phyloP scores from a whole-genome alignment of 2,113 vertebrate species.

The Athene cunicularia region DNA sequence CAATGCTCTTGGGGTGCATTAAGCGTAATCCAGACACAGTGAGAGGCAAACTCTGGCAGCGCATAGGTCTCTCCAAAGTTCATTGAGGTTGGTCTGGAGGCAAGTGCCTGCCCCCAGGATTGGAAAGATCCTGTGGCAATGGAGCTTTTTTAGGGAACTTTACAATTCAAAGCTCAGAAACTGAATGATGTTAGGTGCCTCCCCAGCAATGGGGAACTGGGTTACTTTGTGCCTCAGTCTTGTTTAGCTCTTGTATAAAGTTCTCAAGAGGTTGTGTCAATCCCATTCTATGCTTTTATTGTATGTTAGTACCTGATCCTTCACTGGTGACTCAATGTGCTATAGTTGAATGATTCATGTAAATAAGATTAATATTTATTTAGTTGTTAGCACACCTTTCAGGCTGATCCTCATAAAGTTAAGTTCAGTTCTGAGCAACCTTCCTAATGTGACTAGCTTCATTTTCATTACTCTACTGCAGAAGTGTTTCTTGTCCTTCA shows the following conservation, averaged over 20 bases:
- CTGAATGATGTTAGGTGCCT: neutral
- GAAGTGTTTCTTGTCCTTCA: neutral
- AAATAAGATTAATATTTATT: neutral
- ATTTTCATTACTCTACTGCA: neutral
- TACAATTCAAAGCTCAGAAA: neutral
- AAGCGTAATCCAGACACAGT: neutral
- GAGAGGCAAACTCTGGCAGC: neutral
- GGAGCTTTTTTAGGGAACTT: neutral
- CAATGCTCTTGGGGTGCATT: neutral
- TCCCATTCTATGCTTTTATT: neutral
- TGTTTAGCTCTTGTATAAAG: neutral
- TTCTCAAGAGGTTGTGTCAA: neutral
- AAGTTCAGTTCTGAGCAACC: neutral
- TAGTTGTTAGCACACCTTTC: neutral
- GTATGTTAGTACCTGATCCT: neutral
- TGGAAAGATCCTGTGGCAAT: neutral
- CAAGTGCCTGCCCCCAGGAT: neutral
- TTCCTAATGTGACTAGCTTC: neutral
- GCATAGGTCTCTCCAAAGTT: neutral
- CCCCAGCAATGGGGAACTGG: neutral
- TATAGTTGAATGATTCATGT: neutral
- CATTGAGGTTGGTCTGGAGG: neutral
- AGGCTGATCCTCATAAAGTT: neutral
- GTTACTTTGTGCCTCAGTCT: neutral
- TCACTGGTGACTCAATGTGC: neutral